Percentiles rank a stretch among this genome's conserved stretches.
These are phyloP conservation scores for Blera fallax DNA, from an alignment of 2,888 invertebrate genomes.

Conservation along the genomic window DNA sequence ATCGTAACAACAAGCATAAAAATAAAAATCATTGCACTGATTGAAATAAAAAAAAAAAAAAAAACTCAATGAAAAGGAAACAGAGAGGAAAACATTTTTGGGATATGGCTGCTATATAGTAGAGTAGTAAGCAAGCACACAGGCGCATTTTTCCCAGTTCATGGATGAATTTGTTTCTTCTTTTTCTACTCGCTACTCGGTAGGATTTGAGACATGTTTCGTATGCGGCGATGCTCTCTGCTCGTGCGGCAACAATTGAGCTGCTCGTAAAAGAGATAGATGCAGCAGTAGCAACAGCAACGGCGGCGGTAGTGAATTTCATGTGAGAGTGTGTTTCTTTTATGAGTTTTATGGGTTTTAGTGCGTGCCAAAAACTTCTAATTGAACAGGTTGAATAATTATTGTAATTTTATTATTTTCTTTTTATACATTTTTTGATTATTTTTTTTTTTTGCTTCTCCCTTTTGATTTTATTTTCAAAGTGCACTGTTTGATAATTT, in stretches of 20 bases:
- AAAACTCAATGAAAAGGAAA: conserved; percentile 43
- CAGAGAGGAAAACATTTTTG: conserved; percentile 26
- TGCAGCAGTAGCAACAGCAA: conserved; percentile 40
- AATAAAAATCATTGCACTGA: conserved; percentile 82
- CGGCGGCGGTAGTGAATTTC: conserved; percentile 43
- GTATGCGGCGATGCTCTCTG: conserved; percentile 21
- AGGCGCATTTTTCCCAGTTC: conserved; percentile 38
- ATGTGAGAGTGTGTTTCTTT: conserved; percentile 74
- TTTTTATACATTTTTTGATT: too few species aligned
- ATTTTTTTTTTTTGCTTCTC: background rate
- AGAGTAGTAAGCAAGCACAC: background rate
- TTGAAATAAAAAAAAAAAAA: conserved; percentile 78
- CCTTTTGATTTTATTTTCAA: background rate
- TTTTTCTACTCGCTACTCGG: background rate
- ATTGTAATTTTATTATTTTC: conserved; percentile 64
- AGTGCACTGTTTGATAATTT: conserved; percentile 27
- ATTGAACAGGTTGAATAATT: conserved; percentile 77
- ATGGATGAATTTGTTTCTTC: conserved; percentile 30
- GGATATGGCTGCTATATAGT: conserved; percentile 17
- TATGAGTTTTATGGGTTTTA: conserved; percentile 81
- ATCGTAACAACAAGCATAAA: conserved; percentile 82
- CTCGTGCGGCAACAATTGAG: conserved; percentile 61
- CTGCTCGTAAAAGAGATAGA: conserved; percentile 70
- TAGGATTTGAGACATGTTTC: background rate
- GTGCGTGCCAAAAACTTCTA: conserved; percentile 81